A percentile compares a stretch with the other conserved stretches of the same genome.
Evolutionary conservation across 2,888 invertebrate species (phyloP).

Genomic region (Ashinkailepas kermadecensis): DNA sequence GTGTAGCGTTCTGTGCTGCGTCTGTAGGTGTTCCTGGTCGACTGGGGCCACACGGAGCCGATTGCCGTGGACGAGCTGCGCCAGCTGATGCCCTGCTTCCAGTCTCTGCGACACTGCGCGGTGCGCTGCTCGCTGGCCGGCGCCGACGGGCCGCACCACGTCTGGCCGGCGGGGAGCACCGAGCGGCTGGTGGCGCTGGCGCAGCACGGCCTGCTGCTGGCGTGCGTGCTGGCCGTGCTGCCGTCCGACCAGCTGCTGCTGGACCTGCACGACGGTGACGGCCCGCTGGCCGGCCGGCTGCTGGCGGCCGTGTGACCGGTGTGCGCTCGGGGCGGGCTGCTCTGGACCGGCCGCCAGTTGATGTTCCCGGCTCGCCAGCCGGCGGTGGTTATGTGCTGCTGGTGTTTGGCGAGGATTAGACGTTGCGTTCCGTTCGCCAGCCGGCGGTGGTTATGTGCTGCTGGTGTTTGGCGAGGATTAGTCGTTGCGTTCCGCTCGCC

Average conservation of each 20-base stretch:
- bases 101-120: background rate
- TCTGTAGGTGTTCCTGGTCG: background rate
- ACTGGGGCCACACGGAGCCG: slow-evolving; percentile 8
- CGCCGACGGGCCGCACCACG: background rate
- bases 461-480: too few species aligned
- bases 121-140: background rate
- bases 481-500: too few species aligned
- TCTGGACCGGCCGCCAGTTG: too few species aligned
- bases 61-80: background rate
- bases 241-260: background rate
- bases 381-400: too few species aligned
- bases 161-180: background rate
- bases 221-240: background rate
- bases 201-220: background rate
- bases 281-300: background rate
- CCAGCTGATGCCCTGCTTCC: background rate
- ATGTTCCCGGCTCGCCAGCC: too few species aligned
- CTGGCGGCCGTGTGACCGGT: too few species aligned
- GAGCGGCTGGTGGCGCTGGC: slow-evolving; percentile 7
- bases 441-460: too few species aligned
- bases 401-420: too few species aligned
- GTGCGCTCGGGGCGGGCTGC: too few species aligned
- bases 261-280: background rate
- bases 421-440: too few species aligned
- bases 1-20: background rate